These are phyloP conservation scores for Drosophila ohnishii DNA, from an alignment of 1,140 invertebrate species.

Conservation along the genomic window DNA sequence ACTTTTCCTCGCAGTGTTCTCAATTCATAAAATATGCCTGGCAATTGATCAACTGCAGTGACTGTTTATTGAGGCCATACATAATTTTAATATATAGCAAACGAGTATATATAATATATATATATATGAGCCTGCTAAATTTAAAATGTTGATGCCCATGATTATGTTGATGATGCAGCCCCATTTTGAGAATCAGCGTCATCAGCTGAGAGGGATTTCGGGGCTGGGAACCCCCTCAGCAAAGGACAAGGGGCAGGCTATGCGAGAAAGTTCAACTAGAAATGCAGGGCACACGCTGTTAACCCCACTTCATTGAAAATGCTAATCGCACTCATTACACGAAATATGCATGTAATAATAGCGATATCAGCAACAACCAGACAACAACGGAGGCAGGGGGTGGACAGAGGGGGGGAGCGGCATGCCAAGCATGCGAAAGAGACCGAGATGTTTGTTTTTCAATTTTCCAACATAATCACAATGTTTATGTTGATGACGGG, in stretches of 20 bases:
- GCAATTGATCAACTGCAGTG: conserved; percentile 58
- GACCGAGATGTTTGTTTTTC: conserved; percentile 14
- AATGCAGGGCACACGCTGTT: conserved; percentile 74
- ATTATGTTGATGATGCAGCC: conserved; percentile 74
- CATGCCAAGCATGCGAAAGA: conserved; percentile 25
- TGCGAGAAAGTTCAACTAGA: conserved; percentile 37
- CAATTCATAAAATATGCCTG: conserved; percentile 42
- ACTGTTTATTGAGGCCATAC: conserved; percentile 22
- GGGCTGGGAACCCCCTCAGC: conserved; percentile 4
- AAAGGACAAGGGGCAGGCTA: background rate
- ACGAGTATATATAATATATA: background rate
- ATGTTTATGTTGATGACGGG: conserved; percentile 27
- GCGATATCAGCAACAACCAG: conserved; percentile 66
- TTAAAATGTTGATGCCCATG: conserved; percentile 74
- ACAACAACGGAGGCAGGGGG: conserved; percentile 12
- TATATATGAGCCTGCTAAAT: conserved; percentile 51
- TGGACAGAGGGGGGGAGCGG: background rate
- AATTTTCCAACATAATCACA: conserved; percentile 25
- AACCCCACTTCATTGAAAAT: conserved; percentile 79
- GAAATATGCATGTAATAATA: conserved; percentile 81
- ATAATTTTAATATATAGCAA: background rate
- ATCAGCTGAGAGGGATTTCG: conserved; percentile 16
- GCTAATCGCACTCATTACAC: conserved; percentile 81
- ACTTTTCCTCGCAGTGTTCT: conserved; percentile 10
- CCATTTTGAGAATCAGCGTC: conserved; percentile 32